Evolutionary conservation across 2,113 vertebrate species (phyloP).

Genomic region (Chiloscyllium plagiosum): DNA sequence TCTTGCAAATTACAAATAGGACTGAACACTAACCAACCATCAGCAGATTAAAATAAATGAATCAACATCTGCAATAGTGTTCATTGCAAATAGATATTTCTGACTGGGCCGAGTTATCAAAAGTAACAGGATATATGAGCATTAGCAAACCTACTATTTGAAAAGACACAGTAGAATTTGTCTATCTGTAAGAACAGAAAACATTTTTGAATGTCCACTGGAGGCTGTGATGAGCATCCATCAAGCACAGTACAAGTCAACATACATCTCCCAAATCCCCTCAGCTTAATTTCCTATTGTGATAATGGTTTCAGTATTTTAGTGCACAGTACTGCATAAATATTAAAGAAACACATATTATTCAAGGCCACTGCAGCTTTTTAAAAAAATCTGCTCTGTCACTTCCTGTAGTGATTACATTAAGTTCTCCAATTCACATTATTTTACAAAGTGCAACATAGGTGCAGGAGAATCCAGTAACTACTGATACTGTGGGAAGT

Average conservation of each 20-base stretch:
- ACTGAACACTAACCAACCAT: not conserved
- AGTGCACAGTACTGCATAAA: not conserved
- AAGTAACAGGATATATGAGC: not conserved
- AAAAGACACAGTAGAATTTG: not conserved
- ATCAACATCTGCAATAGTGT: not conserved
- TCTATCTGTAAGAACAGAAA: not conserved
- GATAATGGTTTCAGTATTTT: not conserved
- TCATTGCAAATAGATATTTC: not conserved
- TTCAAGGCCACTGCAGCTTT: not conserved
- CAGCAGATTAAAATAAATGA: not conserved
- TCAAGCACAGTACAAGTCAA: not conserved
- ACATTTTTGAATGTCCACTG: not conserved
- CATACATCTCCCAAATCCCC: not conserved
- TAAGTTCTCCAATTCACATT: slow-evolving; percentile 23
- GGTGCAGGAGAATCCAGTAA: not conserved
- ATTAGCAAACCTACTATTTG: not conserved
- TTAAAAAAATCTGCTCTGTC: not conserved
- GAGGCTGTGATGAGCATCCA: not conserved
- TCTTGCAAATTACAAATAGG: no score
- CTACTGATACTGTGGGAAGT: slow-evolving; percentile 2
- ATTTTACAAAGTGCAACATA: not conserved
- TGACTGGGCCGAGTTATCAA: no score
- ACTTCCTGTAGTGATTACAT: not conserved
- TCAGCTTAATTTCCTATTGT: not conserved
- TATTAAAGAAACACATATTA: no score